Base-by-base conservation (phyloP, 2,797 vertebrate species). In the Scleropages formosus region DNA sequence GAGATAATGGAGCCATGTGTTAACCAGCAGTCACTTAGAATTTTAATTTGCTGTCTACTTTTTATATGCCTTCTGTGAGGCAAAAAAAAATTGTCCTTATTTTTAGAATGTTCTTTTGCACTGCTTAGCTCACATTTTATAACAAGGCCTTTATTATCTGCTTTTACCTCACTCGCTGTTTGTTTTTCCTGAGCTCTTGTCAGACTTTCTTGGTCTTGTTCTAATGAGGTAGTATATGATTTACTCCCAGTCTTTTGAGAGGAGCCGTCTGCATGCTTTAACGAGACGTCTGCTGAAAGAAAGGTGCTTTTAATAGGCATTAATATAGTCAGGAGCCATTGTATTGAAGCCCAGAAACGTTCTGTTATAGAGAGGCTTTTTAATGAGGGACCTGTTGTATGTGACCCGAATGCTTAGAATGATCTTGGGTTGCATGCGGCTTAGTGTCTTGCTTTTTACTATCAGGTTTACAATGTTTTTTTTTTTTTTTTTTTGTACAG, bases 301-400 rank as follows among this genome's bases (percentile, higher is more conserved):
- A 79, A 81, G 74, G 69, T 72, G 72, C 75, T 80, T 83, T 82
- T 78, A 79, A 83, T 81, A 74, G 80, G 74, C 66, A 75, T 79
- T 79, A 81, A 80, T 79, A 78, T 70, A 79, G 74, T 80, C 80
- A 60, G 76, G 76, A 75, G 73, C 71, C 39, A 59, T 75, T 65
- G 74, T 69, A 73, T 72, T 72, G 58, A 76, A 69, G 68, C 63
- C 60, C 74, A 63, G 72, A 72, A 74, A 76, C 69, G 77, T 69
- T 60, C 67, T n/a, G 59, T 78, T 77, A 68, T 75, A 60, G 63
- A 79, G 66, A 68, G 58, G 73, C 2, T 75, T 80, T 83, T 81
- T 84, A 82, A 81, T 83, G 79, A 84, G 78, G 59, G 11, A 70
- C 71, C 58, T 15, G 73, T 56, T 82, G 59, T 77, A 44, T 76